These are phyloP conservation scores for Drosophila leonis DNA, from an alignment of 2,888 invertebrate genomes.

Conservation along the genomic window DNA sequence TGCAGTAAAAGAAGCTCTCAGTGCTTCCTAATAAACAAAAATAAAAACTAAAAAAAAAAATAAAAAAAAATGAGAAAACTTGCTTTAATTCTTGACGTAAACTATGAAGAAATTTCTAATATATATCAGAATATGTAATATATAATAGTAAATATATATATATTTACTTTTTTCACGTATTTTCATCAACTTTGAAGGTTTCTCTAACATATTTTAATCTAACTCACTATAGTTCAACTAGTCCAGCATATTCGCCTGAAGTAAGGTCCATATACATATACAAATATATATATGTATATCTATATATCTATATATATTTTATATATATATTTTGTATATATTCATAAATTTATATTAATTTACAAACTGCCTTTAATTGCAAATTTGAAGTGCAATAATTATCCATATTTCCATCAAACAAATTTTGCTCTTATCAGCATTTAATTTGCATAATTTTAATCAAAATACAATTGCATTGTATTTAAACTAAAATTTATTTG, in stretches of 20 bases:
- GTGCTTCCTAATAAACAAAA: too few species aligned
- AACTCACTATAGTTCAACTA: neutral
- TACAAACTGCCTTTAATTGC: neutral
- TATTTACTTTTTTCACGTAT: too few species aligned
- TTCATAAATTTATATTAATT: too few species aligned
- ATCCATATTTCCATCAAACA: neutral
- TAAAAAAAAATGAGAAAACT: too few species aligned
- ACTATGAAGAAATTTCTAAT: too few species aligned
- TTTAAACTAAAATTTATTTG: slow-evolving; percentile 5
- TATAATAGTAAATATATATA: too few species aligned
- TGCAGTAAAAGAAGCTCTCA: too few species aligned
- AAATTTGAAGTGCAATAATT: slow-evolving; percentile 1
- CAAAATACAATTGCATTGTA: neutral
- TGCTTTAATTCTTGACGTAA: too few species aligned
- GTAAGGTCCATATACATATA: neutral
- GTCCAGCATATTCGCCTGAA: neutral
- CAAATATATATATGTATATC: neutral
- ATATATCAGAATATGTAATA: too few species aligned
- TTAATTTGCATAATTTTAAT: neutral
- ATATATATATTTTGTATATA: neutral
- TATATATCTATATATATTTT: neutral
- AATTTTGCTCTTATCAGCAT: neutral
- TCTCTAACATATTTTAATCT: too few species aligned
- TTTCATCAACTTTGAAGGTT: too few species aligned
- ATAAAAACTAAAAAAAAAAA: too few species aligned